Evolutionary conservation across 1,140 invertebrate genomes (phyloP).

Genomic region (Archegozetes longisetosus): DNA sequence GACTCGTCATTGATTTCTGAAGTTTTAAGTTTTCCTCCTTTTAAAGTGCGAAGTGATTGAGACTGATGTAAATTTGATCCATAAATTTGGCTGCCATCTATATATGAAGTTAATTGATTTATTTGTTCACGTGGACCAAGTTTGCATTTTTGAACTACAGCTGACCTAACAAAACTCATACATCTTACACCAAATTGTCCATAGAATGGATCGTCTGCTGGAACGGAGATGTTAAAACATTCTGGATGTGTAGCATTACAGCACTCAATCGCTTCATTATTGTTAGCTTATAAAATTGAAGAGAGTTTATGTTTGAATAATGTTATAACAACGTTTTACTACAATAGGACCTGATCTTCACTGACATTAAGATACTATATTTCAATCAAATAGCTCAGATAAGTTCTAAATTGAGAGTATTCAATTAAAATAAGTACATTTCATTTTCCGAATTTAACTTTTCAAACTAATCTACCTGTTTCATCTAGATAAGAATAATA

Average conservation of each 20-base stretch:
- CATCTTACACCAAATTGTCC: conserved; percentile 38
- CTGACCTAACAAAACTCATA: conserved; percentile 33
- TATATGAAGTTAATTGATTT: conserved; percentile 76
- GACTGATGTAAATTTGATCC: conserved; percentile 35
- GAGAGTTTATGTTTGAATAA: neutral
- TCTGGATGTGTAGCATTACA: conserved; percentile 43
- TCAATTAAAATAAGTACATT: too few relatives aligned
- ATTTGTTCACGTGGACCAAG: conserved; percentile 63
- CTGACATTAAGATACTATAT: too few relatives aligned
- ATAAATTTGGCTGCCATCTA: conserved; percentile 64
- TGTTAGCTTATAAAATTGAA: neutral
- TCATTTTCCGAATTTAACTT: too few relatives aligned
- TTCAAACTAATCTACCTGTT: too few relatives aligned
- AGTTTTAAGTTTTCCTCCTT: neutral
- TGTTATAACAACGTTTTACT: too few relatives aligned
- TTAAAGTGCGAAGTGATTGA: neutral
- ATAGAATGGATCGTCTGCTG: conserved; percentile 48
- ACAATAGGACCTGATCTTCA: too few relatives aligned
- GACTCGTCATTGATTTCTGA: neutral
- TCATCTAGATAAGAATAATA: too few relatives aligned
- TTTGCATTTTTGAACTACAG: conserved; percentile 40
- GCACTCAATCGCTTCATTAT: neutral
- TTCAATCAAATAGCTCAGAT: too few relatives aligned
- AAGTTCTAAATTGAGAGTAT: too few relatives aligned
- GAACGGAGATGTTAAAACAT: conserved; percentile 56